Conservation (phyloP, 2,113 vertebrate genomes). For the Chloropsis hardwickii region DNA sequence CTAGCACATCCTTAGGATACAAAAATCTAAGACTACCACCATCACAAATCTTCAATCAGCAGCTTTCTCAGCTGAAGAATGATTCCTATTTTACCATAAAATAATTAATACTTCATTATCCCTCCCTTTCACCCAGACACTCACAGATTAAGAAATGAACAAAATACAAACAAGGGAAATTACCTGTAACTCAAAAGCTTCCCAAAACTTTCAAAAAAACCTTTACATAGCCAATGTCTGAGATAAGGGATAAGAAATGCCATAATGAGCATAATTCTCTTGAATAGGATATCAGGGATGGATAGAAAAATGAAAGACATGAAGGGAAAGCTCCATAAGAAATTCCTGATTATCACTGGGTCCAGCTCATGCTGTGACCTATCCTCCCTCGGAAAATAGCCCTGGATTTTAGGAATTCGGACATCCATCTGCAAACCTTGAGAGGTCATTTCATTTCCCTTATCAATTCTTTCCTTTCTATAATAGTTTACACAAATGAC, state of each 20-base stretch:
- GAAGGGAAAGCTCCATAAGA: neutral
- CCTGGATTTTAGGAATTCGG: neutral
- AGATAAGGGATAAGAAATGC: neutral
- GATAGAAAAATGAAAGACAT: neutral
- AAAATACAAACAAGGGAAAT: neutral
- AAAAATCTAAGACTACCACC: neutral
- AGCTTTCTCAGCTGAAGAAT: neutral
- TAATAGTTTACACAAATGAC: neutral
- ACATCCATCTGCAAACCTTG: neutral
- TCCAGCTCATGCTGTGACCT: neutral
- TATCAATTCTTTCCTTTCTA: neutral
- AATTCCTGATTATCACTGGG: rapidly evolving
- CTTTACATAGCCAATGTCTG: neutral
- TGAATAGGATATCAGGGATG: no score
- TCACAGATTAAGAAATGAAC: neutral
- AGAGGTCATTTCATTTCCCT: neutral
- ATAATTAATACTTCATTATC: neutral
- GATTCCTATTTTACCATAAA: neutral
- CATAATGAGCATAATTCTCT: no score
- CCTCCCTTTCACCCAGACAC: neutral
- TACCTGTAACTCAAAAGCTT: neutral
- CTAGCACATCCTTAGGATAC: neutral
- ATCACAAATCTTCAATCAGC: neutral
- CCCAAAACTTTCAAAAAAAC: neutral
- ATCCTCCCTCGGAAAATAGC: neutral